phyloP scores from a whole-genome alignment of 1,140 invertebrate species.

The Zaprionus inermis region DNA sequence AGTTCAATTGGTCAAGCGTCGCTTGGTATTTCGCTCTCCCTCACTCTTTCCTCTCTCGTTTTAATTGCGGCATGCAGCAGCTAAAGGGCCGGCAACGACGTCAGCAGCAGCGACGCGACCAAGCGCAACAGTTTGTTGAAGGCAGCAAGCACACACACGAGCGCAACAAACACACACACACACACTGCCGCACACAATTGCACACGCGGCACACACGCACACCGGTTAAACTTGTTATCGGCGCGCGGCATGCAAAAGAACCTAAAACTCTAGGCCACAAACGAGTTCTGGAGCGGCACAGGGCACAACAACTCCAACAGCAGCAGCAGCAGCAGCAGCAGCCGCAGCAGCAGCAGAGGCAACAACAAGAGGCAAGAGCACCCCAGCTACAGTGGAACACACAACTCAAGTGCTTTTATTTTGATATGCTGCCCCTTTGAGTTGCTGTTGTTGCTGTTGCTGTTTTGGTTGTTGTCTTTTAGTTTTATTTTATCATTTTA shows the following conservation, averaged over 20 bases:
- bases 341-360: slow-evolving; percentile 15
- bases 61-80: slow-evolving; percentile 54
- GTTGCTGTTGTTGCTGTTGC: slow-evolving; percentile 29
- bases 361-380: slow-evolving; percentile 20
- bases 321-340: slow-evolving; percentile 32
- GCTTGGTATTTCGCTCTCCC: slow-evolving; percentile 6
- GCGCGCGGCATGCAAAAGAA: slow-evolving; percentile 71
- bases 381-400: slow-evolving; percentile 37
- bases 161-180: slow-evolving; percentile 30
- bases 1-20: slow-evolving; percentile 54
- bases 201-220: slow-evolving; percentile 69
- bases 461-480: slow-evolving; percentile 13
- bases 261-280: slow-evolving; percentile 69
- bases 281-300: slow-evolving; percentile 74
- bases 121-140: slow-evolving; percentile 80
- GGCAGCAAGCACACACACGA: slow-evolving; percentile 54
- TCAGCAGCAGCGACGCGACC: slow-evolving; percentile 39
- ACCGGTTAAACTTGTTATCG: slow-evolving; percentile 80
- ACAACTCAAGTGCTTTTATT: slow-evolving; percentile 72
- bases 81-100: slow-evolving; percentile 52
- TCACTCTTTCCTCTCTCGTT: slow-evolving; percentile 1
- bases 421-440: slow-evolving; percentile 52
- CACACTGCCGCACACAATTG: slow-evolving; percentile 46
- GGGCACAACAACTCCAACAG: slow-evolving; percentile 43
- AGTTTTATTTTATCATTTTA: slow-evolving; percentile 28